Evolutionary conservation across 2,113 vertebrate species (phyloP).

Genomic region (Jaculus jaculus): DNA sequence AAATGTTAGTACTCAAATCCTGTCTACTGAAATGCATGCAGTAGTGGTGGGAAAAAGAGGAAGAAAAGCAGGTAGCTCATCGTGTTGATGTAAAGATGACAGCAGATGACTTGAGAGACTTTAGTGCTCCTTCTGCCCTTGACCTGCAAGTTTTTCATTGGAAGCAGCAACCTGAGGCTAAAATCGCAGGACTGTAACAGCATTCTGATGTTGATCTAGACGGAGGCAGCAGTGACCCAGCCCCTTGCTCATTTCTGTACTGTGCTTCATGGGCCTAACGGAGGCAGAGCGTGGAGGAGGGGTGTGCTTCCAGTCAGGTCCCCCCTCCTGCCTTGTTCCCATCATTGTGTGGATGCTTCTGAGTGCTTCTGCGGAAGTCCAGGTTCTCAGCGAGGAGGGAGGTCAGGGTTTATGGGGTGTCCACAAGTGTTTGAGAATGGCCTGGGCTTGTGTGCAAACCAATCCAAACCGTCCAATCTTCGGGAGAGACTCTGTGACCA

Average conservation of each 20-base stretch:
- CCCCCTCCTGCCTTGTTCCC: neutral
- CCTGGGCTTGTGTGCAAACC: neutral
- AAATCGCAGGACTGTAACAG: neutral
- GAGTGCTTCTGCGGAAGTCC: neutral
- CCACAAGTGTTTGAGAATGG: neutral
- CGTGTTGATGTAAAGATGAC: neutral
- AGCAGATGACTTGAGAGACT: neutral
- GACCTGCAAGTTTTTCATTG: neutral
- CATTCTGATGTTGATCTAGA: neutral
- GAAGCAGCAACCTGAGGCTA: neutral
- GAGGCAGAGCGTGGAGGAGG: neutral
- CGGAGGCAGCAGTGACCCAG: neutral
- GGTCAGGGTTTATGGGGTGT: neutral
- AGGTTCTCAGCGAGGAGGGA: neutral
- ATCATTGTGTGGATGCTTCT: neutral
- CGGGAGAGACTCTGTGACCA: neutral
- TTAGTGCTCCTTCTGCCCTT: neutral
- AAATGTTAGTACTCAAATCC: constrained; percentile 11
- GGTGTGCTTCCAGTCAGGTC: neutral
- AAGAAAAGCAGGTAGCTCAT: neutral
- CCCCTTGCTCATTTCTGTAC: neutral
- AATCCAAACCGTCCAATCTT: neutral
- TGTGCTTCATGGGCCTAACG: neutral
- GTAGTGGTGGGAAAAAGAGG: constrained; percentile 42
- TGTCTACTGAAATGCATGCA: constrained; percentile 51